Conservation (phyloP, 2,113 vertebrate species). For the Spilogale gracilis region DNA sequence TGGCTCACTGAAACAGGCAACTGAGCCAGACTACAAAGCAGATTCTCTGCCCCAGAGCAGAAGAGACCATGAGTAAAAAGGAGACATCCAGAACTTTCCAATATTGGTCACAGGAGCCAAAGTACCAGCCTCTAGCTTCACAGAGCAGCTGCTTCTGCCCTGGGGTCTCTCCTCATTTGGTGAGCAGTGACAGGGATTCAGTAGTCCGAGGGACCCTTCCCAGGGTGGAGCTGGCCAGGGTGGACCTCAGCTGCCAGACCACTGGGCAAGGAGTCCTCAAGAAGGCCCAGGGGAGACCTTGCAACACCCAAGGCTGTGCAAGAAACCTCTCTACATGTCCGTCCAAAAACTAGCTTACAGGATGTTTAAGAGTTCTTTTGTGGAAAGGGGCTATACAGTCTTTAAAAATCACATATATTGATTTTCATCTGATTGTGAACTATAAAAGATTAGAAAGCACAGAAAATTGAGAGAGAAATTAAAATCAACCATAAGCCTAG, state of each 20-base stretch:
- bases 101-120: not conserved
- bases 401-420: conserved; percentile 33
- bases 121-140: not conserved
- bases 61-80: not conserved
- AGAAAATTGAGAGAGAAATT: conserved; percentile 40
- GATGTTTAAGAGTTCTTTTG: conserved; percentile 4
- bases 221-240: not conserved
- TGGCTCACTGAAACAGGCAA: not conserved
- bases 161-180: not conserved
- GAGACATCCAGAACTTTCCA: not conserved
- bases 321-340: not conserved
- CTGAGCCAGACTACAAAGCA: not conserved
- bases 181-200: not conserved
- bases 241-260: not conserved
- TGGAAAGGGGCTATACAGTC: not conserved
- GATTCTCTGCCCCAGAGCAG: not conserved
- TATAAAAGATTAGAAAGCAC: conserved; percentile 31
- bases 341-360: conserved; percentile 31
- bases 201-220: not conserved
- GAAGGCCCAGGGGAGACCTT: not conserved
- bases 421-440: conserved; percentile 38
- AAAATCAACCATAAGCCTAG: conserved; percentile 37
- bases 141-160: not conserved
- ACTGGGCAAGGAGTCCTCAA: not conserved
- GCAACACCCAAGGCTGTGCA: not conserved